Conservation (phyloP, 2,113 vertebrate species). For the Scomber japonicus region DNA sequence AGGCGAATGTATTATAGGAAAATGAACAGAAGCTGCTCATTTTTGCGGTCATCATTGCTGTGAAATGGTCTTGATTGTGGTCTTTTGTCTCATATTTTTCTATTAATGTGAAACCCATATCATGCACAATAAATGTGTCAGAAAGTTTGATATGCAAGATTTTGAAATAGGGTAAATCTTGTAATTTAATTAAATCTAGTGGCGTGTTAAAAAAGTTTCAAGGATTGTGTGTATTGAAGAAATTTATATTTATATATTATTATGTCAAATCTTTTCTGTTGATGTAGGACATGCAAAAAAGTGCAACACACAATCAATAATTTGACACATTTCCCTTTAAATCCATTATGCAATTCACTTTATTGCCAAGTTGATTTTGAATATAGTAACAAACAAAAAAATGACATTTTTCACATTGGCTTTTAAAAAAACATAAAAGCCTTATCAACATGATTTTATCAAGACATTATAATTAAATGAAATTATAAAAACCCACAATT, state of each 20-base stretch:
- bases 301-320: slow-evolving; percentile 3
- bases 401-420: slow-evolving; percentile 82
- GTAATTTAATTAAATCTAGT: not conserved
- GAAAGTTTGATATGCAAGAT: slow-evolving; percentile 19
- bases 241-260: not conserved
- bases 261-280: not conserved
- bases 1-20: slow-evolving; percentile 51
- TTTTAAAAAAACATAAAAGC: slow-evolving; percentile 85
- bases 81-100: slow-evolving; percentile 51
- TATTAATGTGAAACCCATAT: slow-evolving; percentile 63
- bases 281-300: not conserved
- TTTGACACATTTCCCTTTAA: slow-evolving; percentile 25
- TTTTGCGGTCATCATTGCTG: slow-evolving; percentile 56
- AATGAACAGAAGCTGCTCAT: slow-evolving; percentile 54
- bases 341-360: slow-evolving; percentile 82
- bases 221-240: not conserved
- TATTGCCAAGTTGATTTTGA: slow-evolving; percentile 87
- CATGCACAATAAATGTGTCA: slow-evolving; percentile 64
- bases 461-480: slow-evolving; percentile 76
- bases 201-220: not conserved
- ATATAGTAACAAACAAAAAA: slow-evolving; percentile 83
- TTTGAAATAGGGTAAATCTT: not conserved
- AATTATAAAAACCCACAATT: slow-evolving; percentile 79
- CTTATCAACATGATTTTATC: slow-evolving; percentile 80
- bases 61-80: slow-evolving; percentile 54